Conservation (phyloP, 1,140 invertebrate genomes). For the Lordiphosa collinella region DNA sequence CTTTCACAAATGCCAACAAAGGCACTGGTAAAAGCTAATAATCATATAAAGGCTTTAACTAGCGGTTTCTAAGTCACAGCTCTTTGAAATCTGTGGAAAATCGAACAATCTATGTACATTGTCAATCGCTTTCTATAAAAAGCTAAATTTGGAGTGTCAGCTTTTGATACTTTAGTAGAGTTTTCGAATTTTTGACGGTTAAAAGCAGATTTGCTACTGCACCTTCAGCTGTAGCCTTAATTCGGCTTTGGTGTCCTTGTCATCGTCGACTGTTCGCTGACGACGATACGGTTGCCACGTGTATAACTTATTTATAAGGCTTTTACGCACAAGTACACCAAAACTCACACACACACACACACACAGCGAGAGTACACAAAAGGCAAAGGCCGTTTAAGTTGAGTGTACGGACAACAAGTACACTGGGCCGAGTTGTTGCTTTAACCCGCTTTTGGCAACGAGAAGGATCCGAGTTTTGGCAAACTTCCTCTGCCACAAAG, state of each 20-base stretch:
- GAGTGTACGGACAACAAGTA: constrained; percentile 6
- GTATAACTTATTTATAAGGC: constrained; percentile 76
- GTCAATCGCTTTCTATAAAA: no score
- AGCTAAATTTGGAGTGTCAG: no score
- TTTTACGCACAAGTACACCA: constrained; percentile 73
- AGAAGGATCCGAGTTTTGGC: constrained; percentile 24
- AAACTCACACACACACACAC: constrained; percentile 20
- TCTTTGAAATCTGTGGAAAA: no score
- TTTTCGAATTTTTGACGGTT: no score
- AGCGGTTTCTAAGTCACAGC: no score
- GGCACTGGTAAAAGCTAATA: no score
- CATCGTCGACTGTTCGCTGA: not conserved
- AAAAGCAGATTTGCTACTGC: no score
- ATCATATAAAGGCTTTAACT: no score
- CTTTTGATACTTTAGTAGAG: no score
- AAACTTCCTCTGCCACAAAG: not conserved
- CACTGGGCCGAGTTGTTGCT: constrained; percentile 17
- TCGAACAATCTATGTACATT: no score
- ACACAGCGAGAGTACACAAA: not conserved
- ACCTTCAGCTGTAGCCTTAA: no score
- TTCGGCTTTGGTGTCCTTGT: constrained; percentile 15
- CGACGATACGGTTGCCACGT: constrained; percentile 32
- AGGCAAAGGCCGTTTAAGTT: constrained; percentile 26
- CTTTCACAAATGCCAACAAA: no score
- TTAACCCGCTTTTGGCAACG: constrained; percentile 66